Base-by-base conservation (phyloP, 2,113 vertebrate genomes). In the Clarias magur region DNA sequence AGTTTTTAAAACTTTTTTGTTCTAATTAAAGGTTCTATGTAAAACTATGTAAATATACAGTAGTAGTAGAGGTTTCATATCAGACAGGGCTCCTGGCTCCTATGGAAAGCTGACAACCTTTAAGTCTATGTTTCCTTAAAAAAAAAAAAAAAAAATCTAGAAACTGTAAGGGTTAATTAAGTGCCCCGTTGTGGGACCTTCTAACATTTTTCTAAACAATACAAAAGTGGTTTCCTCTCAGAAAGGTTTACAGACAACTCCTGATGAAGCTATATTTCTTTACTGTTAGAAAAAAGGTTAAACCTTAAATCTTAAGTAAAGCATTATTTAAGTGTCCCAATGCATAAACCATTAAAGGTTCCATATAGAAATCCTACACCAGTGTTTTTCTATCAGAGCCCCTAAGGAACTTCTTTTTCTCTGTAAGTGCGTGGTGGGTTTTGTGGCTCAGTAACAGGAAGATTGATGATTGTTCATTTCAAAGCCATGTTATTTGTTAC, bases 381-480 rank as follows among this genome's bases (percentile, higher is more conserved):
- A 80, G 54, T 21, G 54, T 34, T 59, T 78, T 59, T 1, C 27
- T 80, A 3, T 56, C 48, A n/a, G 25, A 56, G 75, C 48, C 75
- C 48, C 48, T 15, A 15, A 57, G 54, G 53, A 30, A 57, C 3
- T 10, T 3, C 27, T 34, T 59, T 79, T 80, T 21, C 9, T 80
- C 75, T 78, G 10, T 7, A 53, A 78, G 27, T 17, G 16, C 9
- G 12, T 34, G 3, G 3, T 59, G 16, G 54, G 3, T n/a, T 48
- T 17, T 56, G 75, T 78, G 75, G 53, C 27, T 59, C 56, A 34
- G 27, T 59, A 59, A 59, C 78, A 80, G 53, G 54, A 80, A 80
- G 54, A 80, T 59, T 80, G 56, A 59, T 57, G 56, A 80, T 59
- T 59, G 53, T 80, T 80, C 78, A 59, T 80, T 80, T 80, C 21